Evolutionary conservation across 1,140 invertebrate species (phyloP).

Genomic region (Penaeus japonicus): DNA sequence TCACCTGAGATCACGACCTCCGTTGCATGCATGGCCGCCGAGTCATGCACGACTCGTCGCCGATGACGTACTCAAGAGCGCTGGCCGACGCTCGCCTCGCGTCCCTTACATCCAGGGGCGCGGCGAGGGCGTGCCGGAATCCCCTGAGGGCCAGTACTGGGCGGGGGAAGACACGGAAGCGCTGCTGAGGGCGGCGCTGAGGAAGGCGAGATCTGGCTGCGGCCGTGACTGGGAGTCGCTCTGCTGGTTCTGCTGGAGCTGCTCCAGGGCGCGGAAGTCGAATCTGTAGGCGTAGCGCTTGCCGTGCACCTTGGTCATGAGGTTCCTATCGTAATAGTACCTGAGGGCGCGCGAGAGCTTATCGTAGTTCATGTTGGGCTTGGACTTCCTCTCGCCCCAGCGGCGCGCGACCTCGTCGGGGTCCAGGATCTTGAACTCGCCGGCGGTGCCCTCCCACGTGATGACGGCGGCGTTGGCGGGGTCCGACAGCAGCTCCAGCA

Average conservation of each 20-base stretch:
- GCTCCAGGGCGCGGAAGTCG: conserved; percentile 93
- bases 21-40: background rate
- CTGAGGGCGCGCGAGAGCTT: conserved; percentile 49
- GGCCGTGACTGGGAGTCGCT: conserved; percentile 72
- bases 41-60: background rate
- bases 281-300: conserved; percentile 98
- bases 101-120: conserved; percentile 24
- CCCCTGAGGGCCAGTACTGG: conserved; percentile 10
- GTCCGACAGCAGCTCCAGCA: conserved; percentile 41
- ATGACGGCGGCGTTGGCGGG: conserved; percentile 35
- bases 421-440: conserved; percentile 52
- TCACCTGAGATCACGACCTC: conserved; percentile 47
- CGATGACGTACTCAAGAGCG: background rate
- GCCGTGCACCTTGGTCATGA: conserved; percentile 98
- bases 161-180: conserved; percentile 29
- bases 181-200: conserved; percentile 30
- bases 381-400: conserved; percentile 48
- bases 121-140: conserved; percentile 27
- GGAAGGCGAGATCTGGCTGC: conserved; percentile 27
- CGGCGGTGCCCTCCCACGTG: conserved; percentile 48
- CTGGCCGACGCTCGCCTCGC: too few species aligned
- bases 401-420: conserved; percentile 42
- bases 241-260: conserved; percentile 87
- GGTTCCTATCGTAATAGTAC: conserved; percentile 97
- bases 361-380: conserved; percentile 52